Conservation (phyloP, 2,888 invertebrate species). For the Tenthredo mesomela region DNA sequence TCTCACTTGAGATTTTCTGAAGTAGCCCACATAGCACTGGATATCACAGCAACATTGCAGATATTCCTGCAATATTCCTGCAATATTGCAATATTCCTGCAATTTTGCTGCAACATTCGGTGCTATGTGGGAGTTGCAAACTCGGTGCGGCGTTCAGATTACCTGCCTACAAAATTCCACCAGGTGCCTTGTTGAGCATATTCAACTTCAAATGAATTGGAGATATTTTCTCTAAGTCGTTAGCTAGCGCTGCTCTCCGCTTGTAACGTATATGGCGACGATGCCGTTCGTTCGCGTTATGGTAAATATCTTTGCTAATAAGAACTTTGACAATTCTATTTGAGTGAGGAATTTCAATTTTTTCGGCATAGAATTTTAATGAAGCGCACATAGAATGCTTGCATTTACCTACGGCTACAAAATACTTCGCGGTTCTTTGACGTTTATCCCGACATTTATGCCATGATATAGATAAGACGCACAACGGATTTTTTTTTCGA, state of each 20-base stretch:
- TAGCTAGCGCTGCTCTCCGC: neutral
- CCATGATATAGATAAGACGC: neutral
- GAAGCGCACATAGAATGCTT: neutral
- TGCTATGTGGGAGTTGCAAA: neutral
- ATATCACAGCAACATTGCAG: no score
- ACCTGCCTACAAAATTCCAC: neutral
- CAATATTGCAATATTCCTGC: no score
- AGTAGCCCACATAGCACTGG: no score
- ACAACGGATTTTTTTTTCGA: neutral
- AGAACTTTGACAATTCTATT: neutral
- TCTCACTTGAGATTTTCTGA: neutral
- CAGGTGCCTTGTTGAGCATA: neutral
- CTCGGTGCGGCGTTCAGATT: slow-evolving; percentile 5
- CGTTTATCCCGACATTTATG: neutral
- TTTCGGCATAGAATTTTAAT: neutral
- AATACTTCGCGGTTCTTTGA: neutral
- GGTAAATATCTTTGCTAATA: neutral
- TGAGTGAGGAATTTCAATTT: neutral
- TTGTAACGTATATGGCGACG: neutral
- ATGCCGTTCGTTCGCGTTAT: neutral
- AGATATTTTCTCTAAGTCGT: neutral
- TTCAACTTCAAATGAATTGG: neutral
- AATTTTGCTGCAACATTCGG: no score
- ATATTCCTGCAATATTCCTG: no score
- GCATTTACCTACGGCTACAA: neutral